These are phyloP conservation scores for Girardinus metallicus DNA, from an alignment of 2,797 vertebrate species.

Conservation along the genomic window DNA sequence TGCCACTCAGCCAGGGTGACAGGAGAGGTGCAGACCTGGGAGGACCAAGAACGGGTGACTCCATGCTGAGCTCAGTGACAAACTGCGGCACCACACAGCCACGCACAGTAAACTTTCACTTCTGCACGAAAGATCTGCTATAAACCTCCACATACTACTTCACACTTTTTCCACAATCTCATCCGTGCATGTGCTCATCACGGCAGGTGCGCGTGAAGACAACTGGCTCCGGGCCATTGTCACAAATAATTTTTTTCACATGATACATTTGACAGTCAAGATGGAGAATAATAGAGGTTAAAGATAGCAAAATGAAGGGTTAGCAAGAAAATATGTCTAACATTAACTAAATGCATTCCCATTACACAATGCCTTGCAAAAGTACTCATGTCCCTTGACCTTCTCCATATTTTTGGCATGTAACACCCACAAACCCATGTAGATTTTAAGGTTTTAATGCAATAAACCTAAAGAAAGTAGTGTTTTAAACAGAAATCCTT, in stretches of 20 bases:
- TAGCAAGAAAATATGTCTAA: conserved; percentile 23
- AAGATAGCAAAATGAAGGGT: conserved; percentile 62
- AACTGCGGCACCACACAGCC: conserved; percentile 42
- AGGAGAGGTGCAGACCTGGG: conserved; percentile 71
- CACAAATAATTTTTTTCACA: conserved; percentile 57
- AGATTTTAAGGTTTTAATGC: neutral
- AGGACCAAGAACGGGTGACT: conserved; percentile 53
- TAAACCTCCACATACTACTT: conserved; percentile 24
- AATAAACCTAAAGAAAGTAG: neutral
- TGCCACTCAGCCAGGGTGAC: conserved; percentile 78
- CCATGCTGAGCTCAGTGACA: conserved; percentile 56
- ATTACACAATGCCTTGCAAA: neutral
- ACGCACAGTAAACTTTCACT: conserved; percentile 59
- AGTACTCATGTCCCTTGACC: neutral
- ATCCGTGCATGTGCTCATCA: conserved; percentile 40
- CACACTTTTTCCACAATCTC: conserved; percentile 24
- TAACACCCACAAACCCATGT: neutral
- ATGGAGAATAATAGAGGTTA: conserved; percentile 69
- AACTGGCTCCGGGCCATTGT: conserved; percentile 69
- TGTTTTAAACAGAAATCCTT: neutral
- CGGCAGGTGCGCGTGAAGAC: conserved; percentile 55
- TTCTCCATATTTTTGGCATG: neutral
- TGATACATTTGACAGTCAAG: conserved; percentile 57
- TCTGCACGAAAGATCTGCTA: conserved; percentile 41
- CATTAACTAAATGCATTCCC: neutral